Evolutionary conservation across 2,888 invertebrate genomes (phyloP).

Genomic region (Ashinkailepas kermadecensis): DNA sequence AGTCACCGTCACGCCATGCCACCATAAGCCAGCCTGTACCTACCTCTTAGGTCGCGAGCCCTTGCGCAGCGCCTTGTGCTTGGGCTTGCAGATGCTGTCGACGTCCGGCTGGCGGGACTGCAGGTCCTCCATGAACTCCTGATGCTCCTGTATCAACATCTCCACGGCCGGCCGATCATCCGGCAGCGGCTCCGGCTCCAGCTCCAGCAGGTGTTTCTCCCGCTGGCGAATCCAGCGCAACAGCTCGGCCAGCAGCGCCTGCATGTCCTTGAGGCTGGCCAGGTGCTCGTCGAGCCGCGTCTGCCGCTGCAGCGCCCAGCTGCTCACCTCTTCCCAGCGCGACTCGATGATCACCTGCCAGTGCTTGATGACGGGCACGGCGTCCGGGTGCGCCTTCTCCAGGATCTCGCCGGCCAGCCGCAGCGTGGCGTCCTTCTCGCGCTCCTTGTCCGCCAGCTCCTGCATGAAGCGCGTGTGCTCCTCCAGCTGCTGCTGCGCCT

Average conservation of each 20-base stretch:
- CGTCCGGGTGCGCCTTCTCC: slow-evolving; percentile 88
- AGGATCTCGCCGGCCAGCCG: slow-evolving; percentile 80
- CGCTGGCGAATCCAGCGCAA: slow-evolving; percentile 77
- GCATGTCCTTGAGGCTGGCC: slow-evolving; percentile 66
- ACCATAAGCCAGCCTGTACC: background rate
- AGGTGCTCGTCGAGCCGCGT: slow-evolving; percentile 77
- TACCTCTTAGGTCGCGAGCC: slow-evolving; percentile 3
- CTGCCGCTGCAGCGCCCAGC: slow-evolving; percentile 72
- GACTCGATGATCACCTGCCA: slow-evolving; percentile 96
- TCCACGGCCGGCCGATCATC: slow-evolving; percentile 83
- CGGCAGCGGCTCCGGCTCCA: slow-evolving; percentile 82
- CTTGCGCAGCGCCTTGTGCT: slow-evolving; percentile 46
- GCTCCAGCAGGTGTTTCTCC: slow-evolving; percentile 24
- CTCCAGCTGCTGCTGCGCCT: slow-evolving; percentile 70
- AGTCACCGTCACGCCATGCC: background rate
- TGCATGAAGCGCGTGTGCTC: slow-evolving; percentile 79
- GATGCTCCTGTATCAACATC: slow-evolving; percentile 80
- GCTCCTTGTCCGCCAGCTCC: slow-evolving; percentile 73
- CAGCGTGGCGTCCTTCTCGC: slow-evolving; percentile 78
- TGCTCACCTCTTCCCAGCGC: slow-evolving; percentile 90
- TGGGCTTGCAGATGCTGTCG: slow-evolving; percentile 88
- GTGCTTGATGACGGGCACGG: slow-evolving; percentile 92
- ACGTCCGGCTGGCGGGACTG: slow-evolving; percentile 88
- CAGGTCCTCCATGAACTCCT: slow-evolving; percentile 93
- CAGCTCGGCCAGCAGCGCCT: slow-evolving; percentile 82